Evolutionary conservation across 2,888 invertebrate species (phyloP).

Genomic region (Cyrtodaria siliqua): DNA sequence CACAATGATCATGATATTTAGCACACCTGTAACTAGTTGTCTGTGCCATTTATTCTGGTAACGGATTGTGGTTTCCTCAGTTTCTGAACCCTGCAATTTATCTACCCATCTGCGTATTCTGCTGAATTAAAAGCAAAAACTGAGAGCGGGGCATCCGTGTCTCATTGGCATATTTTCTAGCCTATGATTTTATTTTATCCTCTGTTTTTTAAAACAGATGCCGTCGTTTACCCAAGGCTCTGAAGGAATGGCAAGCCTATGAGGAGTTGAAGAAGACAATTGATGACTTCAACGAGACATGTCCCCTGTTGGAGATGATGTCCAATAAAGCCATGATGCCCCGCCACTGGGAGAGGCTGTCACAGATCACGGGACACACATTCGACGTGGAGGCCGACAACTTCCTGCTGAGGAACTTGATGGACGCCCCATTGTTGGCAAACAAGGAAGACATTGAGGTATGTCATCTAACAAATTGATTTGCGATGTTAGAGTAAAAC

Average conservation of each 20-base stretch:
- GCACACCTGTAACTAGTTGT: too few species aligned
- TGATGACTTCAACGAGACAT: constrained; percentile 99
- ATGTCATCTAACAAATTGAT: too few species aligned
- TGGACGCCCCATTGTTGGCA: constrained; percentile 96
- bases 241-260: constrained; percentile 98
- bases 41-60: too few species aligned
- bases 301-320: constrained; percentile 97
- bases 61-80: too few species aligned
- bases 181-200: too few species aligned
- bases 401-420: constrained; percentile 96
- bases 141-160: too few species aligned
- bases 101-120: too few species aligned
- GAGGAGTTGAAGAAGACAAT: constrained; percentile 98
- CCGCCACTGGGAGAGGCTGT: constrained; percentile 98
- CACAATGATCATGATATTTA: too few species aligned
- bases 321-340: constrained; percentile 99
- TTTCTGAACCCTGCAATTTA: too few species aligned
- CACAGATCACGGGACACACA: constrained; percentile 94
- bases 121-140: too few species aligned
- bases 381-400: constrained; percentile 98
- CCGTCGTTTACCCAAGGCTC: constrained; percentile 96
- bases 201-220: constrained; percentile 88
- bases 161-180: too few species aligned
- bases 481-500: too few species aligned
- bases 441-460: constrained; percentile 99